Evolutionary conservation across 35 echinoderm and acorn worm genomes (phyloP), one percentile per base, ranked within the genome.

Genomic region (Acanthaster planci): DNA sequence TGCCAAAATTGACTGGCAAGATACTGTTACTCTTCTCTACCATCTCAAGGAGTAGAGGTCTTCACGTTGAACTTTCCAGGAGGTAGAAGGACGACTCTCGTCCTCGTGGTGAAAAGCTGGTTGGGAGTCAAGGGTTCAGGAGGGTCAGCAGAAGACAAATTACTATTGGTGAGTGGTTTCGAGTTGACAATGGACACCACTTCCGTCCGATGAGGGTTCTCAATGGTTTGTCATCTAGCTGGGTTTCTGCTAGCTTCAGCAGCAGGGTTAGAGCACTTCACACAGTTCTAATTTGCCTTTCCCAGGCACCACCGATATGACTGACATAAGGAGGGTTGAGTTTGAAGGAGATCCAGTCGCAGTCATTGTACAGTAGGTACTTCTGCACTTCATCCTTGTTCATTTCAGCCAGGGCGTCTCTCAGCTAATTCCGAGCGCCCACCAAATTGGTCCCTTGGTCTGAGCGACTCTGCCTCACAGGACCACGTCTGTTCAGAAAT

Each of bases 381-480:
- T 79, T 60, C 37, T 77, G 60, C 40, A 86, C 81, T 35, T 80
- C 42, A 8, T 12, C 37, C 68, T 64, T 34, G 50, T 78, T 75
- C 92, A 94, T 86, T 57, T 94, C 87, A 27, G 47, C 26, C 14
- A 94, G 44, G 2, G 88, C 87, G 29, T 90, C 76, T 39, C 30
- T 57, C 35, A 94, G 42, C 57, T 94, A 81, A 23, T 32, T 89
- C 15, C 67, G 23, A 18, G 92, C 88, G 21, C 87, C 92, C 6
- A 94, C 40, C 36, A 94, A 90, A 60, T 57, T 87, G 19, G 87
- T 85, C 37, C 92, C 87, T 84, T 82, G 82, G 55, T 94, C 92
- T 16, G 82, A 81, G 14, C 88, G 82, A 15, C 90, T 47, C 38
- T 94, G 92, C 38, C 88, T 32, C n/a, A 90, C 84, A 38, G 82